Base-by-base conservation (phyloP, 2,888 invertebrate species). In the Lycophotia porphyrea region DNA sequence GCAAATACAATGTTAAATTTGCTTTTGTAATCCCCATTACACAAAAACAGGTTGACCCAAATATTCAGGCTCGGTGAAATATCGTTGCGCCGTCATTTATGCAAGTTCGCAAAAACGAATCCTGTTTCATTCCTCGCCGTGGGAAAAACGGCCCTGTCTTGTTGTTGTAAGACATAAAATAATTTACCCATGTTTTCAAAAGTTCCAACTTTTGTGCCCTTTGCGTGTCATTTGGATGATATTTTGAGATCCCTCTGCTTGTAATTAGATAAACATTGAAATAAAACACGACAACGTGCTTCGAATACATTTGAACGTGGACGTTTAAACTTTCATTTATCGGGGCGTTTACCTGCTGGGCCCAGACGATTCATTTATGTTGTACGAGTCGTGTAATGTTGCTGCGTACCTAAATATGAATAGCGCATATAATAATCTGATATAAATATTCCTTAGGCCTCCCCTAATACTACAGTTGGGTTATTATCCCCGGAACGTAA, bases 21-120 rank as follows among this genome's bases (percentile, higher is more conserved):
- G 93, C 95, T 95, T 95, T 93, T 94, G 94, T 95, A 94, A 95
- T 95, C 93, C 93, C 92, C 91, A 94, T 95, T 95, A 95, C 93
- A 94, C 94, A 96, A 96, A 96, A 96, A 95, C 96, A 96, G 94
- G 94, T 95, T 95, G 96, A 96, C 96, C 96, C 94, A 94, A 96
- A 96, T 96, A 94, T 94, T 93, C 93, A 91, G 91, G 90, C 92
- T 92, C 90, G 92, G 93, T 95, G 92, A 95, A 95, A 95, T 95
- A 96, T 95, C 93, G 95, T 93, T 93, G 93, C 92, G 93, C 90
- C 92, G 93, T 94, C 94, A 93, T 95, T 95, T 95, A 93, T 95
- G 95, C 95, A 95, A 95, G 93, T 94, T 95, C 92, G 93, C 95
- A 95, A 95, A 95, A 95, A 94, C 94, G 93, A 95, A 94, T 93